Evolutionary conservation across 2,797 vertebrate genomes (phyloP).

Genomic region (Xenops minutus): DNA sequence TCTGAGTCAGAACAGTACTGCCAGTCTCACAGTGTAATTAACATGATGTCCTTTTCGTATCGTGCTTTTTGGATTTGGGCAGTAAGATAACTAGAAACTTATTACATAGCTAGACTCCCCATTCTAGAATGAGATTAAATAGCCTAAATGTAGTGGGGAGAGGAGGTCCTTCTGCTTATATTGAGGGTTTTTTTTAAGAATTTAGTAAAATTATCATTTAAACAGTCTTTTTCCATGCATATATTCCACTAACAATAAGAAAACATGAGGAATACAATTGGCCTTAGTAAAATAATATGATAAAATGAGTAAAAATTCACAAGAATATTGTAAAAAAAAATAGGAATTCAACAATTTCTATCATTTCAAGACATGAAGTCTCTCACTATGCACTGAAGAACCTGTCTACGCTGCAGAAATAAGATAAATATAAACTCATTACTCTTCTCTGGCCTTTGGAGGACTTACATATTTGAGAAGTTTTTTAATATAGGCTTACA

Average conservation of each 20-base stretch:
- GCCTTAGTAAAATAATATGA: not conserved
- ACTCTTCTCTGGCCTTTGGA: slow-evolving; percentile 9
- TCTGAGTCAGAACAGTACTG: not conserved
- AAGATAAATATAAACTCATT: slow-evolving; percentile 41
- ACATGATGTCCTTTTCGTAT: not conserved
- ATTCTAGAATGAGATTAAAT: not conserved
- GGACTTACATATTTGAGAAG: not conserved
- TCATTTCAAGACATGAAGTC: not conserved
- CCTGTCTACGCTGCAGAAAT: not conserved
- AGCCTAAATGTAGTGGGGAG: not conserved
- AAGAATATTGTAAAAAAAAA: not conserved
- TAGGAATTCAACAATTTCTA: not conserved
- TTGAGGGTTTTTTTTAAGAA: not conserved
- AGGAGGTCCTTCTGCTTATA: not conserved
- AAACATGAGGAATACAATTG: not conserved
- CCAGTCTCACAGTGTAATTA: not conserved
- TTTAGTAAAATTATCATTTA: not conserved
- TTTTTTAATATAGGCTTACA: slow-evolving; percentile 51
- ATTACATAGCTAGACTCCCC: not conserved
- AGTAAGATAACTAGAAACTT: not conserved
- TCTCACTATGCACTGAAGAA: not conserved
- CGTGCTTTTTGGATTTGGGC: not conserved
- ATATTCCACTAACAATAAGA: not conserved
- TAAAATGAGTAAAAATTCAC: not conserved
- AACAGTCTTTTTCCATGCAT: not conserved